Conservation (phyloP, 2,113 vertebrate genomes). For the Athene noctua region DNA sequence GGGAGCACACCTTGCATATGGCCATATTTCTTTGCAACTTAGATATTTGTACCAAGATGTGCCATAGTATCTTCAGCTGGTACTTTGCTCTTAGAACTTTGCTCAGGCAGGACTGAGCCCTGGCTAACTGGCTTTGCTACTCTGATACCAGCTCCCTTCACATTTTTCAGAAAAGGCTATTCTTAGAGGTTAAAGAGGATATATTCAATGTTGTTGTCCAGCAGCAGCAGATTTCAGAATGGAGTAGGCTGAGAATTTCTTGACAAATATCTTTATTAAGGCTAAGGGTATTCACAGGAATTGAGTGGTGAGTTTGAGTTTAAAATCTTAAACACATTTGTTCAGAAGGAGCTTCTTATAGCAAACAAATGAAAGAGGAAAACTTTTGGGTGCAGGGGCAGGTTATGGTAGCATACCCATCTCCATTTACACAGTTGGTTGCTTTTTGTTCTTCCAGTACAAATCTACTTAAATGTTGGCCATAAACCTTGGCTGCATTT, state of each 20-base stretch:
- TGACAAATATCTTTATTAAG: background rate
- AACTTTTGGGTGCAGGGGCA: background rate
- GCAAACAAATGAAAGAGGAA: background rate
- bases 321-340: background rate
- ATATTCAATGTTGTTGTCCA: background rate
- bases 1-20: background rate
- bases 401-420: background rate
- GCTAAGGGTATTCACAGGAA: background rate
- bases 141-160: background rate
- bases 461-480: slow-evolving; percentile 50
- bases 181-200: background rate
- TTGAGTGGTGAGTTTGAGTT: background rate
- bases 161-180: background rate
- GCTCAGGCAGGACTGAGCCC: background rate
- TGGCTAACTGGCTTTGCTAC: background rate
- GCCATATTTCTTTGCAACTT: background rate
- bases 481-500: slow-evolving; percentile 40
- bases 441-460: slow-evolving; percentile 44
- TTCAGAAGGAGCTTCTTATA: background rate
- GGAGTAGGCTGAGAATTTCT: background rate
- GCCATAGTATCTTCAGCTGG: background rate
- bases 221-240: background rate
- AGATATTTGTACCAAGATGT: background rate
- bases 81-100: background rate
- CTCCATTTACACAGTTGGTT: background rate